Percentiles rank a stretch among this genome's conserved stretches.
phyloP scores from a whole-genome alignment of 2,888 invertebrate species.

The Dryobota labecula region DNA sequence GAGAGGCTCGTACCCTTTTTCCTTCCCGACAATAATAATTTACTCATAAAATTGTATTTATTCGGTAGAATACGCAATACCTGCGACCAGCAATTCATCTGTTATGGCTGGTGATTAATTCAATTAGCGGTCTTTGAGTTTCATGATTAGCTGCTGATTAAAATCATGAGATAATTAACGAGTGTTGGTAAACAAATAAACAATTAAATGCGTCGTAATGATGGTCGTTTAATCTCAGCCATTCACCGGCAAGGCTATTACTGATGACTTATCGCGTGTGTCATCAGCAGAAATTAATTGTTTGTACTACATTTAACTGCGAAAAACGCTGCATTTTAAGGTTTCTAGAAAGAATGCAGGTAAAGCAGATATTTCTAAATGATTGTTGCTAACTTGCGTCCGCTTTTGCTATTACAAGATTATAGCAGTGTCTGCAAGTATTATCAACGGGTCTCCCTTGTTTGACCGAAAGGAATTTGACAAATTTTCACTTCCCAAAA shows the following conservation, averaged over 20 bases:
- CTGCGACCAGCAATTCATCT: neutral
- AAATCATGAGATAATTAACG: slow-evolving; percentile 19
- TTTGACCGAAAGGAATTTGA: too few species aligned
- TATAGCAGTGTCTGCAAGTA: neutral
- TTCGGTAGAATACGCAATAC: neutral
- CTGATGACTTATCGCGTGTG: slow-evolving; percentile 29
- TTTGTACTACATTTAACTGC: slow-evolving; percentile 17
- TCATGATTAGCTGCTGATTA: slow-evolving; percentile 2
- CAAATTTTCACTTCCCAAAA: too few species aligned
- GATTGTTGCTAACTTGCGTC: neutral
- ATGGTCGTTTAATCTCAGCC: slow-evolving; percentile 13
- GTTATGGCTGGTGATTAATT: neutral
- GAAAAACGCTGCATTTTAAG: slow-evolving; percentile 16
- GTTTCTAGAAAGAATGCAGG: slow-evolving; percentile 10
- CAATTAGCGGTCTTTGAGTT: neutral
- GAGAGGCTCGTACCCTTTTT: neutral
- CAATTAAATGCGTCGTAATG: neutral
- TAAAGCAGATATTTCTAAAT: neutral
- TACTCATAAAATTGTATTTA: neutral
- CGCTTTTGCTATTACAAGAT: slow-evolving; percentile 7
- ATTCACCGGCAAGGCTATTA: slow-evolving; percentile 9
- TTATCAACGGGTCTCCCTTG: too few species aligned
- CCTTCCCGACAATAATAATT: neutral
- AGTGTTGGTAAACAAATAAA: slow-evolving; percentile 38
- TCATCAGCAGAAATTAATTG: slow-evolving; percentile 23